Conservation (phyloP, 2,888 invertebrate genomes). For the Nephrotoma guestfalica region DNA sequence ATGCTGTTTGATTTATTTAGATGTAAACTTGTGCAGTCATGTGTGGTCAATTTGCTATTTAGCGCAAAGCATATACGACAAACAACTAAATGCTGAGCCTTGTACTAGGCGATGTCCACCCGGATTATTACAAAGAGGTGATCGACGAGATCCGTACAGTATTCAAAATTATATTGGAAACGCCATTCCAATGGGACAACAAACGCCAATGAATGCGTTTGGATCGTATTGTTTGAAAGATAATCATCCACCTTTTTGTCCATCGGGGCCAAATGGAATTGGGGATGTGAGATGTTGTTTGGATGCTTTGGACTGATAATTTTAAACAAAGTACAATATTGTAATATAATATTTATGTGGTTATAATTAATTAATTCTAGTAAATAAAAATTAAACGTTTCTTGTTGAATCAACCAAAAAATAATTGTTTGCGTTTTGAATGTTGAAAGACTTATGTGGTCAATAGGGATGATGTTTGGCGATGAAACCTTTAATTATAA, state of each 20-base stretch:
- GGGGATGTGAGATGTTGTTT: slow-evolving; percentile 55
- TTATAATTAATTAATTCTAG: neutral
- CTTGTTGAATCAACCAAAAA: neutral
- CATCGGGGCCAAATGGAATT: slow-evolving; percentile 33
- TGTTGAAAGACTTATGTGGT: no score
- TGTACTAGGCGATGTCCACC: slow-evolving; percentile 59
- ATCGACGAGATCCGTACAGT: slow-evolving; percentile 7
- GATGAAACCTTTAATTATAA: no score
- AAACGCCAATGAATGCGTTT: slow-evolving; percentile 49
- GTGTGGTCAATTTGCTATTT: slow-evolving; percentile 68
- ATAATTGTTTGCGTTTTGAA: neutral
- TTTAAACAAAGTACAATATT: neutral
- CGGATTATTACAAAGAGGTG: slow-evolving; percentile 33
- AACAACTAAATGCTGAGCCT: slow-evolving; percentile 45
- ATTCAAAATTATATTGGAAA: slow-evolving; percentile 36
- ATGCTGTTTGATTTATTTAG: slow-evolving; percentile 24
- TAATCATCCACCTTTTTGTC: slow-evolving; percentile 55
- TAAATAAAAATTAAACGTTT: neutral
- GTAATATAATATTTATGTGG: neutral
- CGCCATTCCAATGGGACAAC: slow-evolving; percentile 52
- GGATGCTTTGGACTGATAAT: neutral
- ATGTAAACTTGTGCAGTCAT: slow-evolving; percentile 62
- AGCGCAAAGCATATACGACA: slow-evolving; percentile 54
- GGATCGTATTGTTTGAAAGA: slow-evolving; percentile 57
- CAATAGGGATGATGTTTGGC: no score